These are phyloP conservation scores for Noctua janthina DNA, from an alignment of 2,888 invertebrate genomes.

Conservation along the genomic window DNA sequence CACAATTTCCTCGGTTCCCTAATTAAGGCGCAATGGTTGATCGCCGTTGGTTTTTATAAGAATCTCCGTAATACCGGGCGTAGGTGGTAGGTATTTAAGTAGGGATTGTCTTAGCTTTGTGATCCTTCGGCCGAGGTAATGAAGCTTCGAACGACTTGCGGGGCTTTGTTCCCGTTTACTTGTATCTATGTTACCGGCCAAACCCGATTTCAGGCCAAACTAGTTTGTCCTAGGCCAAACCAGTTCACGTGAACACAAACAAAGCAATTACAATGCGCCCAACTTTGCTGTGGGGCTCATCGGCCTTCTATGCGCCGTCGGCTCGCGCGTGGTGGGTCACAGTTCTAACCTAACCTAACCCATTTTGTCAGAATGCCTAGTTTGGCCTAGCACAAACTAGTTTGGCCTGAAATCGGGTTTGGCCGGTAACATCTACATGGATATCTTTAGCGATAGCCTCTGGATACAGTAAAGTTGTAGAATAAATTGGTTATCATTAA, in stretches of 20 bases:
- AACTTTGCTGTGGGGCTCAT: too few species aligned
- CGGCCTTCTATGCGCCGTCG: too few species aligned
- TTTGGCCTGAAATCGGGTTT: too few species aligned
- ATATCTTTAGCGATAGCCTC: conserved; percentile 34
- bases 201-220: too few species aligned
- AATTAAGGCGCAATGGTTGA: conserved; percentile 32
- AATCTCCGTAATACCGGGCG: conserved; percentile 55
- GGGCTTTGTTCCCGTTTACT: conserved; percentile 62
- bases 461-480: conserved; percentile 33
- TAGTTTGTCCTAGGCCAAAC: too few species aligned
- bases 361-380: too few species aligned
- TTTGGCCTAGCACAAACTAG: too few species aligned
- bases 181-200: conserved; percentile 30
- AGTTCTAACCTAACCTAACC: too few species aligned
- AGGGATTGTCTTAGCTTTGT: conserved; percentile 67
- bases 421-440: conserved; percentile 15
- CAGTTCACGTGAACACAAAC: too few species aligned
- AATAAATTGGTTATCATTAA: background rate
- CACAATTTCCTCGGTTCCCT: conserved; percentile 5
- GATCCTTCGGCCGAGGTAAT: conserved; percentile 64
- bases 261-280: too few species aligned
- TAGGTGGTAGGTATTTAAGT: conserved; percentile 62
- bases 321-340: too few species aligned
- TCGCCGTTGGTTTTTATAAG: conserved; percentile 38
- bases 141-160: conserved; percentile 65